These are phyloP conservation scores for Aromia moschata DNA, from an alignment of 2,888 invertebrate species.

Conservation along the genomic window DNA sequence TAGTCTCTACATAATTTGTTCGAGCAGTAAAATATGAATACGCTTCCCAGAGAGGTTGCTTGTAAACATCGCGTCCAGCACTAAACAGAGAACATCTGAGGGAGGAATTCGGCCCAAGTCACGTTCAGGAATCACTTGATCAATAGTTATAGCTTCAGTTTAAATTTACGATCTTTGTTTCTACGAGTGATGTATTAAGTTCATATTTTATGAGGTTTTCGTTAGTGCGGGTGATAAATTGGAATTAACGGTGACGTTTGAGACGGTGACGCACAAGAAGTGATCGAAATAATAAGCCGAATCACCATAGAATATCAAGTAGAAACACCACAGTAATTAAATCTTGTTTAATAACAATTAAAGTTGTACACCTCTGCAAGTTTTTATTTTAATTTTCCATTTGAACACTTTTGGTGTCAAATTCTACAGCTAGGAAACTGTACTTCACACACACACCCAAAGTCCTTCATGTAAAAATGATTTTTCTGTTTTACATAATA, in stretches of 20 bases:
- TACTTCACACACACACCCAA: too few species aligned
- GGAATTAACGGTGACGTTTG: background rate
- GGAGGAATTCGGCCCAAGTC: conserved; percentile 48
- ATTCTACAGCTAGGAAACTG: too few species aligned
- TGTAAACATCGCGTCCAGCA: conserved; percentile 35
- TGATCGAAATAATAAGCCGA: too few species aligned
- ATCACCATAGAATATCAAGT: too few species aligned
- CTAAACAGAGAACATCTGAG: conserved; percentile 48
- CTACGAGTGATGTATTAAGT: conserved; percentile 38
- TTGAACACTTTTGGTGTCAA: too few species aligned
- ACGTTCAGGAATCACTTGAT: conserved; percentile 51
- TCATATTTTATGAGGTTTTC: conserved; percentile 34
- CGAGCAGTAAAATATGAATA: conserved; percentile 40
- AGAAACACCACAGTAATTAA: too few species aligned
- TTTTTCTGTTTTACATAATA: too few species aligned
- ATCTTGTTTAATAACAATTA: too few species aligned
- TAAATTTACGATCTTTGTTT: conserved; percentile 47
- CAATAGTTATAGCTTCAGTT: conserved; percentile 48
- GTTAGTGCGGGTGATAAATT: conserved; percentile 4
- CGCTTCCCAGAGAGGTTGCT: conserved; percentile 41
- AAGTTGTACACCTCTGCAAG: too few species aligned
- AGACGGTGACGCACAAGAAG: too few species aligned
- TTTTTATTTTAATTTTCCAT: too few species aligned
- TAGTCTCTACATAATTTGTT: conserved; percentile 37
- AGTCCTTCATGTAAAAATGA: too few species aligned